phyloP scores from a whole-genome alignment of 2,888 invertebrate species.

The Cacoxenus indagator region DNA sequence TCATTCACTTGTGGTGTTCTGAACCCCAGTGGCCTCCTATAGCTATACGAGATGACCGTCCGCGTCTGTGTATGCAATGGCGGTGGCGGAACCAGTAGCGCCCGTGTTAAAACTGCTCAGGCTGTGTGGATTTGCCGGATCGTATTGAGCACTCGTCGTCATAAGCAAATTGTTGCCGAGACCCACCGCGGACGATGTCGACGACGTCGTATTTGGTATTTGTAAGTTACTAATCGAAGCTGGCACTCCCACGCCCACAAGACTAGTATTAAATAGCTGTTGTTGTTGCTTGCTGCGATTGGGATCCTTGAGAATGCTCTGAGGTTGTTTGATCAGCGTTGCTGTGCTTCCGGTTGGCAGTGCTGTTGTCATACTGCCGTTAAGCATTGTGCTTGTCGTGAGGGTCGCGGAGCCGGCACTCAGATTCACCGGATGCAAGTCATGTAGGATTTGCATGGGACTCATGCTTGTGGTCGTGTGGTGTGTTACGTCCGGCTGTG shows the following conservation, averaged over 20 bases:
- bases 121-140: slow-evolving; percentile 65
- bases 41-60: slow-evolving; percentile 71
- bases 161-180: slow-evolving; percentile 67
- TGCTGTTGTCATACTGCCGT: slow-evolving; percentile 64
- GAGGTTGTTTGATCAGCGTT: slow-evolving; percentile 73
- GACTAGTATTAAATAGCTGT: slow-evolving; percentile 67
- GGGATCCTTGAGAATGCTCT: slow-evolving; percentile 77
- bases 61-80: slow-evolving; percentile 70
- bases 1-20: slow-evolving; percentile 32
- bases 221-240: slow-evolving; percentile 71
- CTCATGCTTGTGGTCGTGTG: slow-evolving; percentile 61
- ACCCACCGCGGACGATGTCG: slow-evolving; percentile 72
- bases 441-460: slow-evolving; percentile 57
- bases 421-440: slow-evolving; percentile 67
- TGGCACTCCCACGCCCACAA: slow-evolving; percentile 56
- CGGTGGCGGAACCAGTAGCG: slow-evolving; percentile 42
- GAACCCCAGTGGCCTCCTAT: slow-evolving; percentile 61
- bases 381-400: slow-evolving; percentile 67
- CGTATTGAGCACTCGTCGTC: slow-evolving; percentile 65
- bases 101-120: slow-evolving; percentile 67
- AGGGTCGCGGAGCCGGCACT: slow-evolving; percentile 65
- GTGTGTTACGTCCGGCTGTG: slow-evolving; percentile 71
- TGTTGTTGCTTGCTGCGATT: slow-evolving; percentile 75
- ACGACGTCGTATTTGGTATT: slow-evolving; percentile 75
- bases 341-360: slow-evolving; percentile 45